phyloP scores from a whole-genome alignment of 2,113 vertebrate species.

The Peromyscus maniculatus region DNA sequence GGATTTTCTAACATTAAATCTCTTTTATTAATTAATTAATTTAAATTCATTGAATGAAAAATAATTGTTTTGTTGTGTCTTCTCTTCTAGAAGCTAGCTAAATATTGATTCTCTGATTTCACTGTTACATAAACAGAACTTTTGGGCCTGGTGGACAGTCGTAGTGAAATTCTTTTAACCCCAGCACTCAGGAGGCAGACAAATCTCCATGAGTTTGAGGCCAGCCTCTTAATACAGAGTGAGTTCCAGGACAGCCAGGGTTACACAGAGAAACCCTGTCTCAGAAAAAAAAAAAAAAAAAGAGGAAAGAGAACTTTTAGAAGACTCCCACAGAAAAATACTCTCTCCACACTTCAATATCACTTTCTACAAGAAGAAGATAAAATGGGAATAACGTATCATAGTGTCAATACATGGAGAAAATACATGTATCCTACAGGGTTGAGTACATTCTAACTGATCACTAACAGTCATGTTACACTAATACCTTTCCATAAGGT shows the following conservation, averaged over 20 bases:
- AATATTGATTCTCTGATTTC: neutral
- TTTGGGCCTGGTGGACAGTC: neutral
- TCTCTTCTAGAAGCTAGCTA: neutral
- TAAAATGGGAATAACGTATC: neutral
- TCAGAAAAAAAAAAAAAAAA: neutral
- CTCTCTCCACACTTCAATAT: neutral
- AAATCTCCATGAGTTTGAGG: neutral
- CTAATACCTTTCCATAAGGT: neutral
- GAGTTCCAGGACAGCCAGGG: neutral
- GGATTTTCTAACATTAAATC: neutral
- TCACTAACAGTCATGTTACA: neutral
- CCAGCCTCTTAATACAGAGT: neutral
- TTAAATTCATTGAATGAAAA: no score
- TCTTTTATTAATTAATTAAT: constrained; percentile 26
- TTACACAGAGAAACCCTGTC: neutral
- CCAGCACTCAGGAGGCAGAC: neutral
- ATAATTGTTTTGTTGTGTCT: neutral
- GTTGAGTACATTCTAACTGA: neutral
- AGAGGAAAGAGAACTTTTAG: neutral
- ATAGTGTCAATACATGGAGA: neutral
- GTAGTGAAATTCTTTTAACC: neutral
- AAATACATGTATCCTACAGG: neutral
- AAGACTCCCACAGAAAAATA: neutral
- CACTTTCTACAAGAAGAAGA: neutral
- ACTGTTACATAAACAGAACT: constrained; percentile 1